Conservation (phyloP, 2,113 vertebrate species). For the Hippocampus guttulatus region DNA sequence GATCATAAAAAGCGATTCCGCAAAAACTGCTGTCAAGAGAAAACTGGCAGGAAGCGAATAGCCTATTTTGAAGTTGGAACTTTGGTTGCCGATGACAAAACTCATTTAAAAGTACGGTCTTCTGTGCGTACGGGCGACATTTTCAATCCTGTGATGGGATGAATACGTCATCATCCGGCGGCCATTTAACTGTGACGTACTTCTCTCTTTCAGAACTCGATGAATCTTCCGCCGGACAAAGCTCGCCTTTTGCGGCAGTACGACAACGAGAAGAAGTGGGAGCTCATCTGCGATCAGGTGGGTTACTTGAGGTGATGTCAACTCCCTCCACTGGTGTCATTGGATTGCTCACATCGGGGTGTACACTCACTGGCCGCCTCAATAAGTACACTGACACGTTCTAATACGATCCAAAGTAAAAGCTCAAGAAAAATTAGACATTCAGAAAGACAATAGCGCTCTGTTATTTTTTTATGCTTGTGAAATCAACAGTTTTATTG, state of each 20-base stretch:
- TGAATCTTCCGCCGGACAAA: conserved; percentile 98
- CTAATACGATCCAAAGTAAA: background rate
- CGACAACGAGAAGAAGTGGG: conserved; percentile 99
- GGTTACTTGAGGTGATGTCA: conserved; percentile 1
- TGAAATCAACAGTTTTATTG: too few species aligned
- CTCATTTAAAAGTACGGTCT: background rate
- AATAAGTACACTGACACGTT: background rate
- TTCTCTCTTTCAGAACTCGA: conserved; percentile 82
- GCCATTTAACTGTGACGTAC: conserved; percentile 34
- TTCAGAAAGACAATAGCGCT: background rate
- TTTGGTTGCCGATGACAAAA: background rate
- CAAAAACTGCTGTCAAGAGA: background rate
- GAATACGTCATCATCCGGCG: conserved; percentile 15
- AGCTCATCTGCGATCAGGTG: conserved; percentile 98
- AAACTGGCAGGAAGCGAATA: background rate
- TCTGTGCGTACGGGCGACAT: background rate
- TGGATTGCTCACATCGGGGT: background rate
- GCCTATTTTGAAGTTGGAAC: background rate
- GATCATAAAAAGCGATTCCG: background rate
- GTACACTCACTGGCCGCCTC: background rate
- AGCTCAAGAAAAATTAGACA: background rate
- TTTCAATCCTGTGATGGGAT: background rate
- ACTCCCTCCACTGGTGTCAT: background rate
- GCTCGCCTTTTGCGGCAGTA: conserved; percentile 93
- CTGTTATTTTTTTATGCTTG: too few species aligned